A percentile compares a stretch with the other conserved stretches of the same genome.
Conservation (phyloP, 2,888 invertebrate species). For the Cerastoderma edule region DNA sequence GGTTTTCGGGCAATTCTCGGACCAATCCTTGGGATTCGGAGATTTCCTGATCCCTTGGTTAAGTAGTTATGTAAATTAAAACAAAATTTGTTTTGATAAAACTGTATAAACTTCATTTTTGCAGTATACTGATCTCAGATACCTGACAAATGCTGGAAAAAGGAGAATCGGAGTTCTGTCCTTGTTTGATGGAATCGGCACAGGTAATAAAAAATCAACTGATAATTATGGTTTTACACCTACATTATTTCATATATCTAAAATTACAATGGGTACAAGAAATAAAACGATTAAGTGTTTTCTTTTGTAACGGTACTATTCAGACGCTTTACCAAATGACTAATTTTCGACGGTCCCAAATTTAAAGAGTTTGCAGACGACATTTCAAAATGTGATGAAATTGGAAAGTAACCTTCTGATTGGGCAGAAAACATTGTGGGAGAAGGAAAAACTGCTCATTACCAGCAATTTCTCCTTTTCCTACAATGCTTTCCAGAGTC, state of each 20-base stretch:
- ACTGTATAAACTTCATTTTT: conserved; percentile 2
- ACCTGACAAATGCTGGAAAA: conserved; percentile 45
- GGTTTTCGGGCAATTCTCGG: background rate
- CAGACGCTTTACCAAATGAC: background rate
- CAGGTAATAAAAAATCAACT: conserved; percentile 80
- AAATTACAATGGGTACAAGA: background rate
- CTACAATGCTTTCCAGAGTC: too few species aligned
- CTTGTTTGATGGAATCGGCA: conserved; percentile 87
- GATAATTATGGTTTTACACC: background rate
- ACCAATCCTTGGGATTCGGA: too few species aligned
- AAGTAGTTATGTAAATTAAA: background rate
- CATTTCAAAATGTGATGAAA: too few species aligned
- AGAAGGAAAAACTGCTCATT: background rate
- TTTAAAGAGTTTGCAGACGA: background rate
- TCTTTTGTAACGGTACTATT: background rate
- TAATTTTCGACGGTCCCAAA: background rate
- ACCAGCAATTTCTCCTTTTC: too few species aligned
- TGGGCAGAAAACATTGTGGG: background rate
- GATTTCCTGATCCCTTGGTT: background rate
- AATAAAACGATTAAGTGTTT: background rate
- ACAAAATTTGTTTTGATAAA: background rate
- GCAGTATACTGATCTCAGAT: conserved; percentile 60
- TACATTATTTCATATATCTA: background rate
- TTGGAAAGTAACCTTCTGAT: too few species aligned
- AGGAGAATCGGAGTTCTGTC: conserved; percentile 85